Evolutionary conservation across 2,113 vertebrate species (phyloP).

Genomic region (Menidia beryllina): DNA sequence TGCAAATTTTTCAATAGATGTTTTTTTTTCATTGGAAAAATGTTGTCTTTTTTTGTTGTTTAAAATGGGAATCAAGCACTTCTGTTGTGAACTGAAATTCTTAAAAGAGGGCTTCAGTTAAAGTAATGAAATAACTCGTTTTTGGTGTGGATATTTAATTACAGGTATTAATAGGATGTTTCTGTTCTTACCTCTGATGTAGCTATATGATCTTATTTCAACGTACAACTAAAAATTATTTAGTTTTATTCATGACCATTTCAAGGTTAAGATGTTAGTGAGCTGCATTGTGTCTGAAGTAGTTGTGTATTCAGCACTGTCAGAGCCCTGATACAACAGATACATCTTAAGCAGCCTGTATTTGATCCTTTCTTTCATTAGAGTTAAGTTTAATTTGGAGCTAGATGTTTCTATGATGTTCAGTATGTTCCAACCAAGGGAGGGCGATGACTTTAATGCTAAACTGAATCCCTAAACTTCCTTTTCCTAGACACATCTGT

Average conservation of each 20-base stretch:
- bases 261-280: background rate
- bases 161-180: slow-evolving; percentile 1
- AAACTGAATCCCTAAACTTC: background rate
- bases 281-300: background rate
- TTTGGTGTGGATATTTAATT: background rate
- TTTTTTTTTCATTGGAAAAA: no score
- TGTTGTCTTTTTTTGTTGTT: no score
- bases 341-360: background rate
- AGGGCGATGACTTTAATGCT: background rate
- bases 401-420: no score
- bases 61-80: no score
- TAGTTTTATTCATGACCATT: slow-evolving; percentile 37
- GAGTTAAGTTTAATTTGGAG: background rate
- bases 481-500: no score
- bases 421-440: background rate
- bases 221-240: slow-evolving; percentile 19
- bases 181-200: slow-evolving; percentile 20
- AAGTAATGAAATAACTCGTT: background rate
- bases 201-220: slow-evolving; percentile 34
- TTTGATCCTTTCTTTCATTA: background rate
- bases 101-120: no score
- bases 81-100: no score
- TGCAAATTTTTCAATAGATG: no score
- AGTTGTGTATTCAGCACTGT: background rate
- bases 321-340: background rate